Conservation (phyloP, 2,888 invertebrate species). For the Tanytarsus gracilentus region DNA sequence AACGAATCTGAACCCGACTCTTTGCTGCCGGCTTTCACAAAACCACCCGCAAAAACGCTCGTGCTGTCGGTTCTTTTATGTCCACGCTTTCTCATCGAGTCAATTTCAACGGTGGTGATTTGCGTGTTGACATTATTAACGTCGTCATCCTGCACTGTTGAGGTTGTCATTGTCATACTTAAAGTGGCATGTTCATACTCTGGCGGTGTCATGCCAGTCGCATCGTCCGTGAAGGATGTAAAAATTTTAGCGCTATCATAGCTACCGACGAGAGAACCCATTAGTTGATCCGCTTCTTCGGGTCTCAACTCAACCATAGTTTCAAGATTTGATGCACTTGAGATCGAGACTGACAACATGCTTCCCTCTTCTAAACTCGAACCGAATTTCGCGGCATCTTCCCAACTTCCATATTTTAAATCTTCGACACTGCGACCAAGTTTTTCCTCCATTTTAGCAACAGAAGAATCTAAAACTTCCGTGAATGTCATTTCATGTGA, state of each 20-base stretch:
- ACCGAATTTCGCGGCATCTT: constrained; percentile 45
- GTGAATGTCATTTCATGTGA: constrained; percentile 86
- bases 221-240: constrained; percentile 31
- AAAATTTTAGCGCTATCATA: constrained; percentile 34
- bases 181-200: constrained; percentile 28
- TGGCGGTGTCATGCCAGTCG: constrained; percentile 29
- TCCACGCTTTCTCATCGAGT: constrained; percentile 39
- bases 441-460: constrained; percentile 43
- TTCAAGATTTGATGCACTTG: constrained; percentile 49
- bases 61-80: constrained; percentile 51
- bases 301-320: constrained; percentile 41
- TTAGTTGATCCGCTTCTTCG: constrained; percentile 39
- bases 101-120: constrained; percentile 35
- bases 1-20: constrained; percentile 42
- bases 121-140: constrained; percentile 31
- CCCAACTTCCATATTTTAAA: constrained; percentile 34
- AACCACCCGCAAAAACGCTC: constrained; percentile 35
- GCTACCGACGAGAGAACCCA: constrained; percentile 41
- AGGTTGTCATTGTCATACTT: constrained; percentile 34
- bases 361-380: constrained; percentile 53
- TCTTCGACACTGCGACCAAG: constrained; percentile 44
- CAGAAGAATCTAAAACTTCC: constrained; percentile 40
- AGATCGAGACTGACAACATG: constrained; percentile 49
- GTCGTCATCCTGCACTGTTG: constrained; percentile 34
- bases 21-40: constrained; percentile 41